Base-by-base conservation (phyloP, 2,797 vertebrate species). In the Micromesistius poutassou region DNA sequence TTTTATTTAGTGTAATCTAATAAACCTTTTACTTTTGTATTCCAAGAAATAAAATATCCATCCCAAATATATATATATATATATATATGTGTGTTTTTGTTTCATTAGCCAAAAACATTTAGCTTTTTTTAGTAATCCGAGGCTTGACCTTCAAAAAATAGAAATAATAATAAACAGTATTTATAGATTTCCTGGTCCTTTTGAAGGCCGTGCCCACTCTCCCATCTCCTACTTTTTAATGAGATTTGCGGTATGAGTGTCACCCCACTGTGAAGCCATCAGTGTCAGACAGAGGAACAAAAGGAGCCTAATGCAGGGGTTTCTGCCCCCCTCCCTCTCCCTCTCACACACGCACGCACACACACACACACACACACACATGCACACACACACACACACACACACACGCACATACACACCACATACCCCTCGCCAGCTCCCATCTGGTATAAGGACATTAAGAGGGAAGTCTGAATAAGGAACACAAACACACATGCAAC, bases 281-380 rank as follows among this genome's bases (percentile, higher is more conserved):
- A 76, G 91, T 89, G 90, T 89, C 90, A 88, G 87, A 83, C 82
- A 78, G 75, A 81, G 89, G 92, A 92, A 94, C 93, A 94, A 94
- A 94, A 87, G 90, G 85, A 91, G 85, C 87, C 87, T 85, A 77
- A 88, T 85, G 86, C 88, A 78, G 71, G n/a, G 86, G 78, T 83
- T 90, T 85, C 77, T 77, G 83, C 80, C 80, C 71, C 82, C 79
- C 22, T 75, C 83, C 78, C 80, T 46, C 81, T 77, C 22, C 8
- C 71, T 10, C 77, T 13, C 76, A 73, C 42, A 74, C 35, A 30
- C 33, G 22, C 80, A 72, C 2, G 55, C 74, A 36, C 76, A 72
- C 74, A 84, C 77, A 78, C 46, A 78, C 77, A 74, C 42, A 30
- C 73, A 46, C 77, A 66, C 76, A 72, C 74, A 84, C 76, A 78